A percentile compares a stretch with the other conserved stretches of the same genome.
phyloP scores from a whole-genome alignment of 1,140 invertebrate species.

The Tribolium castaneum region DNA sequence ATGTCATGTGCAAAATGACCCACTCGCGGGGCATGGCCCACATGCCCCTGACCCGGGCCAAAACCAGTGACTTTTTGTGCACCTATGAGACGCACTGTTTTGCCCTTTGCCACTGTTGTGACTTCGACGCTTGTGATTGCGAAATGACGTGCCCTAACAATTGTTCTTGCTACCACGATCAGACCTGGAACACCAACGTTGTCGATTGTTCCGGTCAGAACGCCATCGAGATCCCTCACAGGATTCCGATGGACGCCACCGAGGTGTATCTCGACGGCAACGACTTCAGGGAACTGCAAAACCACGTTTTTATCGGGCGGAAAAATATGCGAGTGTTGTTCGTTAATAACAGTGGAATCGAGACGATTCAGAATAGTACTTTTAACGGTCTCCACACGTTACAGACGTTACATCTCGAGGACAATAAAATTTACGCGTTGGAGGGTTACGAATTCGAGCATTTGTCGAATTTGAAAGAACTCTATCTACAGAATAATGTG shows the following conservation, averaged over 20 bases:
- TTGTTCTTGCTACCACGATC: slow-evolving; percentile 92
- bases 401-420: slow-evolving; percentile 84
- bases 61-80: slow-evolving; percentile 87
- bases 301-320: slow-evolving; percentile 91
- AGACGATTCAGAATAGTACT: slow-evolving; percentile 89
- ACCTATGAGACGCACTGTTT: slow-evolving; percentile 93
- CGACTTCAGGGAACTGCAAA: slow-evolving; percentile 83
- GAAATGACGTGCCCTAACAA: slow-evolving; percentile 94
- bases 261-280: slow-evolving; percentile 93
- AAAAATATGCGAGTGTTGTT: slow-evolving; percentile 89
- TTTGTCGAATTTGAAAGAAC: slow-evolving; percentile 80
- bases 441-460: slow-evolving; percentile 93
- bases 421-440: slow-evolving; percentile 83
- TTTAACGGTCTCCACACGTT: slow-evolving; percentile 89
- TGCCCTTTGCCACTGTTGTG: slow-evolving; percentile 92
- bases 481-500: slow-evolving; percentile 89
- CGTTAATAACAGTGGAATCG: slow-evolving; percentile 87
- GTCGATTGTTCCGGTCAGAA: slow-evolving; percentile 88
- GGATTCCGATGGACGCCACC: slow-evolving; percentile 94
- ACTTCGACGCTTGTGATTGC: slow-evolving; percentile 95
- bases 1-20: slow-evolving; percentile 85
- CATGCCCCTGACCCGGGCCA: slow-evolving; percentile 74
- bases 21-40: slow-evolving; percentile 78
- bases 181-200: slow-evolving; percentile 92
- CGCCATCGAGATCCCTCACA: slow-evolving; percentile 80